A percentile compares a stretch with the other conserved stretches of the same genome.
Evolutionary conservation across 2,888 invertebrate genomes (phyloP).

Genomic region (Mamestra brassicae): DNA sequence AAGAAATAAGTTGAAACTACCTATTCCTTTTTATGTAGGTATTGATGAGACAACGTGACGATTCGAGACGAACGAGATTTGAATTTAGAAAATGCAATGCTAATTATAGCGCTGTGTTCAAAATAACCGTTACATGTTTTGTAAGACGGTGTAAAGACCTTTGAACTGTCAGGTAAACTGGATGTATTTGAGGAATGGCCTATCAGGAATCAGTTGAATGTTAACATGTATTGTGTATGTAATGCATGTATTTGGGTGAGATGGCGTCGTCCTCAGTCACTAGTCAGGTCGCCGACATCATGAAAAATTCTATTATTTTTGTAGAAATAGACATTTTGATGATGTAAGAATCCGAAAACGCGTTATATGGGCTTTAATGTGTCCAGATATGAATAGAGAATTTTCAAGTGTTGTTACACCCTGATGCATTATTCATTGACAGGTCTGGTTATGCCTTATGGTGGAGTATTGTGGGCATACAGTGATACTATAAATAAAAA

Average conservation of each 20-base stretch:
- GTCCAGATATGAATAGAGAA: conserved; percentile 21
- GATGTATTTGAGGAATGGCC: conserved; percentile 61
- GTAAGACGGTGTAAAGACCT: conserved; percentile 51
- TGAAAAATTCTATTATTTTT: conserved; percentile 56
- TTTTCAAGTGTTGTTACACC: conserved; percentile 31
- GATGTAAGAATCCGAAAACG: conserved; percentile 42
- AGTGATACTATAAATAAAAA: neutral
- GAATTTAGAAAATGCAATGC: conserved; percentile 41
- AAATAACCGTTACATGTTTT: conserved; percentile 48
- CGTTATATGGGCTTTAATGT: conserved; percentile 19
- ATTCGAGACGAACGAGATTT: neutral
- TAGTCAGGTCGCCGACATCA: conserved; percentile 76
- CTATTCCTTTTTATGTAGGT: neutral
- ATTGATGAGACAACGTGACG: conserved; percentile 20
- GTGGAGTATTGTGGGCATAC: neutral
- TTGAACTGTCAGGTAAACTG: conserved; percentile 52
- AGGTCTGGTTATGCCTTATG: conserved; percentile 10
- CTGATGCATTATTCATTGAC: conserved; percentile 37
- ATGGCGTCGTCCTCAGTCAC: conserved; percentile 71
- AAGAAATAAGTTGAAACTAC: too few species aligned
- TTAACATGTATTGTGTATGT: conserved; percentile 75
- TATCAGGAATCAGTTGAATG: conserved; percentile 76
- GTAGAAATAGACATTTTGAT: conserved; percentile 42
- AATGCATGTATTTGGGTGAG: conserved; percentile 84
- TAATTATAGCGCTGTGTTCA: conserved; percentile 47